Percentiles rank a stretch among this genome's conserved stretches.
Evolutionary conservation across 2,113 vertebrate genomes (phyloP).

Genomic region (Delphinapterus leucas): DNA sequence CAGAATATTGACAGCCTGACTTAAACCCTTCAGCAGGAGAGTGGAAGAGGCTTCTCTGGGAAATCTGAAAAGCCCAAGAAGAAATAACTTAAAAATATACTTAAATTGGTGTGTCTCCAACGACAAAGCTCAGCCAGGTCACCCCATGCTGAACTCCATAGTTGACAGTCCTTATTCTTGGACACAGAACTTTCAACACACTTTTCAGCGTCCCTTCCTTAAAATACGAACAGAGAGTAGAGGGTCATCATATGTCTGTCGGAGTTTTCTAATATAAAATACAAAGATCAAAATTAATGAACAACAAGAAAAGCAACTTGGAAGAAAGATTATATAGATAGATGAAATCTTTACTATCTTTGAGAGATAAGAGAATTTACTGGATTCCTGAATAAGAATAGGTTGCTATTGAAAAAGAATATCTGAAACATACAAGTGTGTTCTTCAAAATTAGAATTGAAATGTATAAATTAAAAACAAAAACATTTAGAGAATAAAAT

Average conservation of each 20-base stretch:
- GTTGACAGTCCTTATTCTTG: neutral
- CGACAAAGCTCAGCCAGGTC: neutral
- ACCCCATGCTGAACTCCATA: neutral
- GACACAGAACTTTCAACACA: neutral
- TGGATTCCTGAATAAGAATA: neutral
- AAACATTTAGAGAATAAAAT: neutral
- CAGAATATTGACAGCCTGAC: neutral
- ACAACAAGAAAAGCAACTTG: neutral
- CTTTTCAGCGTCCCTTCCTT: neutral
- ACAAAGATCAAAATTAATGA: neutral
- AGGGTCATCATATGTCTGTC: neutral
- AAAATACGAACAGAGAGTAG: neutral
- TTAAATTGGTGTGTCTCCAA: neutral
- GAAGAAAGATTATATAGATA: neutral
- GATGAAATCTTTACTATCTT: neutral
- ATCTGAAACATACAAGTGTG: neutral
- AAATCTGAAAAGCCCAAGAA: neutral
- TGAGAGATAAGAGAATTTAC: neutral
- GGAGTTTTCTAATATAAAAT: neutral
- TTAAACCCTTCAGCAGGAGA: neutral
- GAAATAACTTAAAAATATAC: neutral
- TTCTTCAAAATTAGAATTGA: neutral
- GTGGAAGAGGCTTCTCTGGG: neutral
- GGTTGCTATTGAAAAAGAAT: neutral
- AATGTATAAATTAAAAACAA: neutral